Evolutionary conservation across 2,113 vertebrate species (phyloP).

Genomic region (Pitta sordida): DNA sequence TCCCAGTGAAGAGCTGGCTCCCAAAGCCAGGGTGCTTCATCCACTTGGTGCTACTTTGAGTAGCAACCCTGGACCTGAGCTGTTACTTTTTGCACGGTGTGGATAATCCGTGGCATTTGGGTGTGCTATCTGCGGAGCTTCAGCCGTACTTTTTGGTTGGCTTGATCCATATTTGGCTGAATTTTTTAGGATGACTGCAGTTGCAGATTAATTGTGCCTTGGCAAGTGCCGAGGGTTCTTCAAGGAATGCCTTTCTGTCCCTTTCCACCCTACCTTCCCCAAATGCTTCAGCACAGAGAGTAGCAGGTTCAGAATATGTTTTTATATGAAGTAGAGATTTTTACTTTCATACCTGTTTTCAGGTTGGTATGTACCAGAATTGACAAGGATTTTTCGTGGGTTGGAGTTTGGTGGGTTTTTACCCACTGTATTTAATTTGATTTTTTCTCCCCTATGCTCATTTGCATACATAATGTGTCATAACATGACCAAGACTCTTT

Average conservation of each 20-base stretch:
- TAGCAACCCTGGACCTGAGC: background rate
- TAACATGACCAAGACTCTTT: background rate
- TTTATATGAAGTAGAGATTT: background rate
- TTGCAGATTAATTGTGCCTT: background rate
- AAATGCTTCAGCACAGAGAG: background rate
- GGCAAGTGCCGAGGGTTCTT: background rate
- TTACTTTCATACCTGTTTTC: background rate
- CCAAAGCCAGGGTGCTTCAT: background rate
- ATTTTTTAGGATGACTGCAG: background rate
- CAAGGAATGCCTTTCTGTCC: background rate
- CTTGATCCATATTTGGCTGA: background rate
- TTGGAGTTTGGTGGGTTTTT: background rate
- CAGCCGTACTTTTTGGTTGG: background rate
- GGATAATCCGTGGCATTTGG: background rate
- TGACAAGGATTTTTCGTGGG: background rate
- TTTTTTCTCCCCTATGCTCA: background rate
- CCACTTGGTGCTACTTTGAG: background rate
- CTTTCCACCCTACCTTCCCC: background rate
- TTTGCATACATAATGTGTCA: background rate
- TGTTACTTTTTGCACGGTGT: accelerated
- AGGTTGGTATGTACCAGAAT: background rate
- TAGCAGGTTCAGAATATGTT: background rate
- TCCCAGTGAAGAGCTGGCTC: background rate
- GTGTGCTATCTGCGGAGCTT: background rate
- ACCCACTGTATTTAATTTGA: background rate